Percentiles rank a stretch among this genome's conserved stretches.
Evolutionary conservation across 2,113 vertebrate genomes (phyloP).

Genomic region (Corythaixoides concolor): DNA sequence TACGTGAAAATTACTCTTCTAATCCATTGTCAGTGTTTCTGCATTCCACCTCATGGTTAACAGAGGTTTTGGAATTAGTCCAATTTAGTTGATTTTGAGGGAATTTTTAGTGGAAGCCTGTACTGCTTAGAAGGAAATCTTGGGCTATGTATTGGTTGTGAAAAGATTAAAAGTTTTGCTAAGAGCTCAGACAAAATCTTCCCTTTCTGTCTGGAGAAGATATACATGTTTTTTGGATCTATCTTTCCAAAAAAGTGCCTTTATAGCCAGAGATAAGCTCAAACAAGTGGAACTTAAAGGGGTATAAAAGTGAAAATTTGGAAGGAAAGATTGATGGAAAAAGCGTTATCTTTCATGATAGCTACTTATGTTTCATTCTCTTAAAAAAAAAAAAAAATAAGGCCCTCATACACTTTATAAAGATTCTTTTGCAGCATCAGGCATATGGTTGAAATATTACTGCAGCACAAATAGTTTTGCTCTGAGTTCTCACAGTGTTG

Average conservation of each 20-base stretch:
- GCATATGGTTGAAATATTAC: background rate
- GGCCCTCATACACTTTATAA: background rate
- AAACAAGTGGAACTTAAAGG: background rate
- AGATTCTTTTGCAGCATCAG: background rate
- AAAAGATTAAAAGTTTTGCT: background rate
- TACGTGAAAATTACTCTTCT: background rate
- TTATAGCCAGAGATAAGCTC: background rate
- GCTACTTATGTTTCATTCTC: background rate
- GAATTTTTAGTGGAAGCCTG: background rate
- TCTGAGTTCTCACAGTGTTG: background rate
- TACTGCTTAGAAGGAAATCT: background rate
- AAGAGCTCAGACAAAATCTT: background rate
- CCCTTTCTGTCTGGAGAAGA: background rate
- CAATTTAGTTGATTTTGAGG: background rate
- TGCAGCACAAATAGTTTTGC: background rate
- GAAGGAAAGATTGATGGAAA: background rate
- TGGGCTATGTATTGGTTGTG: background rate
- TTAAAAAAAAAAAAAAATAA: background rate
- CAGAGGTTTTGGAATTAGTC: background rate
- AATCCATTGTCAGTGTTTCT: background rate
- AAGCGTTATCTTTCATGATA: background rate
- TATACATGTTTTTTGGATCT: background rate
- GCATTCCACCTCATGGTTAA: background rate
- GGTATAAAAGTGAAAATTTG: background rate
- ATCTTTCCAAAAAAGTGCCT: background rate